phyloP scores from a whole-genome alignment of 2,797 vertebrate species.

The Tokudaia muenninki region DNA sequence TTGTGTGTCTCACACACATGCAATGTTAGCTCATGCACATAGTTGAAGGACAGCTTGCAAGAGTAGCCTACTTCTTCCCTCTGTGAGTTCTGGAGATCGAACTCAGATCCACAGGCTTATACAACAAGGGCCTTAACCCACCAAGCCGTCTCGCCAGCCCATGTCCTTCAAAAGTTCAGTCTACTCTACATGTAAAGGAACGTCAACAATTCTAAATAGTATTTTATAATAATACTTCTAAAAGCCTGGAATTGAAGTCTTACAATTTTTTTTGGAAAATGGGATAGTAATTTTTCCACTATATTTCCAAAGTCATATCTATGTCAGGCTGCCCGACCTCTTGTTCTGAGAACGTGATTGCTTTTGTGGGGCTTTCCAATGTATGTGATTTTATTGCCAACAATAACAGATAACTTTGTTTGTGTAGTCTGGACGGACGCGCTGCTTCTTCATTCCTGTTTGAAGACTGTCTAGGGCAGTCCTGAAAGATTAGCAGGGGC shows the following conservation, averaged over 20 bases:
- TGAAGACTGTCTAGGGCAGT: background rate
- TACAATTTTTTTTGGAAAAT: slow-evolving; percentile 10
- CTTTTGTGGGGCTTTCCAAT: slow-evolving; percentile 47
- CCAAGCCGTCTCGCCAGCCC: background rate
- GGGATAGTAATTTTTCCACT: background rate
- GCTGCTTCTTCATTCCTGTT: background rate
- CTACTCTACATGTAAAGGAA: background rate
- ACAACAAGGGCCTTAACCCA: background rate
- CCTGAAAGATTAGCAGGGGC: background rate
- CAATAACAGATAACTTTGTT: background rate
- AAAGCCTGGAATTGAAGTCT: background rate
- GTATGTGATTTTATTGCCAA: slow-evolving; percentile 2
- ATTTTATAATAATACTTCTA: background rate
- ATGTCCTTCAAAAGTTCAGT: background rate
- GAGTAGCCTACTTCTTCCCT: background rate
- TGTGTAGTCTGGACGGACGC: background rate
- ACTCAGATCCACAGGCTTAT: background rate
- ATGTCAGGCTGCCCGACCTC: background rate
- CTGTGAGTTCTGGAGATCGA: background rate
- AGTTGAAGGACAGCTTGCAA: background rate
- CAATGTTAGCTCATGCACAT: too few species aligned
- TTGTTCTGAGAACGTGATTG: slow-evolving; percentile 29
- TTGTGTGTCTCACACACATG: background rate
- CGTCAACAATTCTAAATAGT: background rate
- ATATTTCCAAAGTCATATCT: background rate